These are phyloP conservation scores for Myotis daubentonii DNA, from an alignment of 2,797 vertebrate species.

Conservation along the genomic window DNA sequence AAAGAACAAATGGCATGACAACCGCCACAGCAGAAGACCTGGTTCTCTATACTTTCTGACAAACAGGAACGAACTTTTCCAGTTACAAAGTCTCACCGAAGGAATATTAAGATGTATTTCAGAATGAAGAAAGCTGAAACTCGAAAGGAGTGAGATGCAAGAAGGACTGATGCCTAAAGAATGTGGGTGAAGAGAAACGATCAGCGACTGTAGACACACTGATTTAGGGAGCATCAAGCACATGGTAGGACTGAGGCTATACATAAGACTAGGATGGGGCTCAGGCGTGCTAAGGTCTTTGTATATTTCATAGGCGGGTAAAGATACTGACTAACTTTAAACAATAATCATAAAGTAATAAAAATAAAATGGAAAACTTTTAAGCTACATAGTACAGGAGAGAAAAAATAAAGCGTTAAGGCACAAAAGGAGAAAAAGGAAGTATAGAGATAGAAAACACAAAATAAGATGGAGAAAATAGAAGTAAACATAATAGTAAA, in stretches of 20 bases:
- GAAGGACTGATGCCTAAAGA: background rate
- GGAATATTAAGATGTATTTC: background rate
- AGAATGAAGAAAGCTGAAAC: background rate
- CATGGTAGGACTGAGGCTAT: background rate
- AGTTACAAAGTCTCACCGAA: background rate
- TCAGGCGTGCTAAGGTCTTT: background rate
- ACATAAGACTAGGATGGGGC: accelerated
- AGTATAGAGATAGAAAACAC: background rate
- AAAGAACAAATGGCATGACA: background rate
- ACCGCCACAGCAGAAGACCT: background rate
- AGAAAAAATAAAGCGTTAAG: background rate
- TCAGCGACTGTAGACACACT: background rate
- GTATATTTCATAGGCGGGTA: background rate
- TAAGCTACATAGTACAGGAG: background rate
- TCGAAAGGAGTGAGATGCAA: background rate
- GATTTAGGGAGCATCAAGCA: background rate
- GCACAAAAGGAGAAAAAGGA: background rate
- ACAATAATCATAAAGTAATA: background rate
- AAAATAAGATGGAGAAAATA: background rate
- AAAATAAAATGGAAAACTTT: background rate
- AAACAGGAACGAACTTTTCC: background rate
- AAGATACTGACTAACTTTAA: background rate
- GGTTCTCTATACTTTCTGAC: background rate
- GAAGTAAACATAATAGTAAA: background rate
- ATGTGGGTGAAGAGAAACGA: background rate